These are phyloP conservation scores for Amiota communis DNA, from an alignment of 2,888 invertebrate genomes.

Conservation along the genomic window DNA sequence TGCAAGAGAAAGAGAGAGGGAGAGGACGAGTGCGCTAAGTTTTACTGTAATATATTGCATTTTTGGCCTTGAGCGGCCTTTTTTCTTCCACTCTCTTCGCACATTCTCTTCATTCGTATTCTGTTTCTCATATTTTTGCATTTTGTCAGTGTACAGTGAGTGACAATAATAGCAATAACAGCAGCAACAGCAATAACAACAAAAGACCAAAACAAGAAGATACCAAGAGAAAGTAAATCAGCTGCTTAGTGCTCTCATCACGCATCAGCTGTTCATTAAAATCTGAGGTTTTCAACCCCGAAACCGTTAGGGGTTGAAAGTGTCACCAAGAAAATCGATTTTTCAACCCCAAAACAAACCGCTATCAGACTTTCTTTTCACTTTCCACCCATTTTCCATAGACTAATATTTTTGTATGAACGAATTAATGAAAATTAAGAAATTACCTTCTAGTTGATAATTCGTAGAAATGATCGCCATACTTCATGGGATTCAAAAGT, in stretches of 20 bases:
- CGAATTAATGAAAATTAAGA: conserved; percentile 27
- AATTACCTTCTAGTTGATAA: conserved; percentile 69
- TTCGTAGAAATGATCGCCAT: conserved; percentile 73
- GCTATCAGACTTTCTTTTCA: conserved; percentile 27
- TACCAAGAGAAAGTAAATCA: neutral
- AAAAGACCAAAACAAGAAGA: neutral
- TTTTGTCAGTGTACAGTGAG: neutral
- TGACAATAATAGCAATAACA: neutral
- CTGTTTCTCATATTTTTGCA: neutral
- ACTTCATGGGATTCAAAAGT: conserved; percentile 71
- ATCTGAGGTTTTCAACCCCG: conserved; percentile 46
- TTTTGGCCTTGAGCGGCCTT: conserved; percentile 4
- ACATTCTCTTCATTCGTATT: conserved; percentile 3
- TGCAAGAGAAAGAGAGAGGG: neutral
- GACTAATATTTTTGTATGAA: conserved; percentile 2
- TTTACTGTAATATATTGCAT: too few species aligned
- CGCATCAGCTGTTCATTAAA: conserved; percentile 43
- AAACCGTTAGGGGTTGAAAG: conserved; percentile 55
- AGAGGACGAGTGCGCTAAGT: too few species aligned
- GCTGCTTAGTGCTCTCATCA: conserved; percentile 17
- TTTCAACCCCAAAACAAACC: conserved; percentile 53
- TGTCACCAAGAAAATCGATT: conserved; percentile 55
- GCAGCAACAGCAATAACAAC: neutral
- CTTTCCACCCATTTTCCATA: conserved; percentile 24
- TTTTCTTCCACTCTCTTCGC: neutral